Conservation (phyloP, 2,888 invertebrate genomes). For the Sesamia inferens region DNA sequence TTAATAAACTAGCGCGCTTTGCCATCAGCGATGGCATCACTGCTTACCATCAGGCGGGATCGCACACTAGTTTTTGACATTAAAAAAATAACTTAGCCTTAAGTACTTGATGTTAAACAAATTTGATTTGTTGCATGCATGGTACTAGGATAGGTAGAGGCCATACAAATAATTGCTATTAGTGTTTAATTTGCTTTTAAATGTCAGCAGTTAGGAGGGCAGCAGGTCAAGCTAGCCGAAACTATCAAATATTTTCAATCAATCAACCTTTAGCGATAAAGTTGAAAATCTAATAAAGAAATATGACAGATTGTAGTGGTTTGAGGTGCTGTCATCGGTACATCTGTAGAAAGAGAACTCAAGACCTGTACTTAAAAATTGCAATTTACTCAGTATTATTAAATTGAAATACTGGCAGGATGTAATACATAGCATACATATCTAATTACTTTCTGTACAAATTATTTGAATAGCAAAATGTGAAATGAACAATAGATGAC, state of each 20-base stretch:
- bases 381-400: background rate
- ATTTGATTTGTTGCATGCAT: background rate
- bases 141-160: background rate
- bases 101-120: background rate
- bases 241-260: no score
- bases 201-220: no score
- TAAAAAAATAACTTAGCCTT: background rate
- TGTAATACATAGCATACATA: conserved; percentile 15
- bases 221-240: no score
- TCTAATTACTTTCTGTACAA: conserved; percentile 5
- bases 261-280: no score
- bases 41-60: no score
- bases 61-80: background rate
- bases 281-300: no score
- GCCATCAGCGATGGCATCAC: no score
- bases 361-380: conserved; percentile 1
- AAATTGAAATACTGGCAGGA: background rate
- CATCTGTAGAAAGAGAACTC: background rate
- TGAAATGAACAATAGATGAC: conserved; percentile 4
- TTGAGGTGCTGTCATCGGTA: no score
- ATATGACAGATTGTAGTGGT: no score
- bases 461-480: background rate
- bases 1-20: no score
- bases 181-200: background rate
- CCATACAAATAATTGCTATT: background rate